phyloP scores from a whole-genome alignment of 2,888 invertebrate genomes.

The Limenitis camilla region DNA sequence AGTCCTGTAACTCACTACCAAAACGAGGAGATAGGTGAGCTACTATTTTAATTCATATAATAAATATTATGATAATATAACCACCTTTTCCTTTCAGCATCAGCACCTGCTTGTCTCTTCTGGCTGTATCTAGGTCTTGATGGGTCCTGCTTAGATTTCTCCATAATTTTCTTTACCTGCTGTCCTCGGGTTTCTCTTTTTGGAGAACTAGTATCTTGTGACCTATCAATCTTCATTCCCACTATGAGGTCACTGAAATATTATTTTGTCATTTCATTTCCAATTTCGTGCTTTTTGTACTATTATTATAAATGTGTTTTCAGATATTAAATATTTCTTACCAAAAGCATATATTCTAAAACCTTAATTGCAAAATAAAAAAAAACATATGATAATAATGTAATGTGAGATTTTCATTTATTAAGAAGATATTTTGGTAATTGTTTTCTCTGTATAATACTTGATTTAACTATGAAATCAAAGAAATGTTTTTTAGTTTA shows the following conservation, averaged over 20 bases:
- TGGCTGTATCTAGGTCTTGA: conserved; percentile 39
- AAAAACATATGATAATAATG: too few species aligned
- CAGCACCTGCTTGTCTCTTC: conserved; percentile 30
- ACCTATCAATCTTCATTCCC: conserved; percentile 85
- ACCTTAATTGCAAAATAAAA: too few species aligned
- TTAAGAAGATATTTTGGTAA: too few species aligned
- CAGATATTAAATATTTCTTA: too few species aligned
- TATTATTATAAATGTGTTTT: too few species aligned
- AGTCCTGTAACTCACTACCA: not conserved
- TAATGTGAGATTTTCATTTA: too few species aligned
- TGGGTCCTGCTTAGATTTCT: conserved; percentile 36
- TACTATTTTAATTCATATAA: not conserved
- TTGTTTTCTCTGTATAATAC: too few species aligned
- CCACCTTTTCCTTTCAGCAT: conserved; percentile 11
- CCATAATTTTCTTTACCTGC: conserved; percentile 69
- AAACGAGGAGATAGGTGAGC: not conserved
- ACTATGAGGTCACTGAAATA: conserved; percentile 79
- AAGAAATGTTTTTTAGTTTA: too few species aligned
- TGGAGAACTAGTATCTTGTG: conserved; percentile 47
- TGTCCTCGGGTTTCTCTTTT: conserved; percentile 59
- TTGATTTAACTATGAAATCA: too few species aligned
- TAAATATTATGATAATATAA: not conserved
- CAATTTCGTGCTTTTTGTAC: too few species aligned
- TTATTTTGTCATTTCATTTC: too few species aligned
- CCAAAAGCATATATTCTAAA: too few species aligned